phyloP scores from a whole-genome alignment of 2,888 invertebrate species.

The Nemapogon koenigi region DNA sequence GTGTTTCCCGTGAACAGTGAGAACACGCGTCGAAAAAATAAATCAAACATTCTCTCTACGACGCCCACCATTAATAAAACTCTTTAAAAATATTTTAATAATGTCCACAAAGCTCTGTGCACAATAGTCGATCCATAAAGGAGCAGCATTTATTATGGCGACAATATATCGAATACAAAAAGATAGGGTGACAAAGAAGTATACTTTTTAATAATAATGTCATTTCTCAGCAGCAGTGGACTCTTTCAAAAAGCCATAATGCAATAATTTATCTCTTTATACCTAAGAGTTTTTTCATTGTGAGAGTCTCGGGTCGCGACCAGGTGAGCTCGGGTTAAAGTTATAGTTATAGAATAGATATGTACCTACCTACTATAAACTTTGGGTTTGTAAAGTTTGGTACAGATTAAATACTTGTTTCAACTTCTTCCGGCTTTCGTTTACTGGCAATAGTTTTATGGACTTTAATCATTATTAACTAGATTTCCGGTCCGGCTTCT shows the following conservation, averaged over 20 bases:
- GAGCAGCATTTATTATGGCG: constrained; percentile 63
- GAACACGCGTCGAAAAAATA: constrained; percentile 64
- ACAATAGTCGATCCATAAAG: constrained; percentile 59
- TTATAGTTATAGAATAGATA: too few relatives aligned
- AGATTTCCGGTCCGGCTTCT: too few relatives aligned
- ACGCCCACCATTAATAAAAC: constrained; percentile 65
- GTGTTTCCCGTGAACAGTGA: constrained; percentile 36
- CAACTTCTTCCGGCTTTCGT: too few relatives aligned
- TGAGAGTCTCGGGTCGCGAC: constrained; percentile 42
- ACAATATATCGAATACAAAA: constrained; percentile 65
- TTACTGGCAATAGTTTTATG: too few relatives aligned
- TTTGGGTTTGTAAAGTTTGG: too few relatives aligned
- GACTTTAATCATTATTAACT: too few relatives aligned
- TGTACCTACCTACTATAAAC: too few relatives aligned
- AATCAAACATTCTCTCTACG: constrained; percentile 55
- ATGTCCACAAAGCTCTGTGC: constrained; percentile 57
- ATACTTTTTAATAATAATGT: constrained; percentile 66
- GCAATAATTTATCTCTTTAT: constrained; percentile 65
- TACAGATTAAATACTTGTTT: too few relatives aligned
- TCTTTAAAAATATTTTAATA: constrained; percentile 65
- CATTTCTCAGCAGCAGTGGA: constrained; percentile 66
- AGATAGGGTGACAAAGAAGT: constrained; percentile 64
- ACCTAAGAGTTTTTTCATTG: constrained; percentile 58
- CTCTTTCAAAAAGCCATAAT: constrained; percentile 65
- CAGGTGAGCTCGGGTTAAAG: constrained; percentile 60